Base-by-base conservation (phyloP, 2,888 invertebrate species). In the Cheilosia variabilis region DNA sequence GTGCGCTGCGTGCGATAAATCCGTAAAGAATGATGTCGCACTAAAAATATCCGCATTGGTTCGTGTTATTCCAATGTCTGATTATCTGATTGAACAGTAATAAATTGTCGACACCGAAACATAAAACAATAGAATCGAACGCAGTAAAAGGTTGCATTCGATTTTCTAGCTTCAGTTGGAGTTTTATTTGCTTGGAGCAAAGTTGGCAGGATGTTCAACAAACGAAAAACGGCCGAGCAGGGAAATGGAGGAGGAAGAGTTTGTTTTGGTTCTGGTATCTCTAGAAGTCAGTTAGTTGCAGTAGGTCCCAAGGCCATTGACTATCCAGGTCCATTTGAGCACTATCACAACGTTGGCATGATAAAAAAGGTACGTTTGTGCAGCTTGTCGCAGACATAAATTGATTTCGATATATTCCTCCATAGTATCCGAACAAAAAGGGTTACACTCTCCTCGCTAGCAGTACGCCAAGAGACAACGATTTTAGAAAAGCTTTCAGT, bases 381-480 rank as follows among this genome's bases (percentile, higher is more conserved):
- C 4, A 13, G 13, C 13, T 37, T 13, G 34, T 4, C n/a, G 4
- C 24, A 9, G 5, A 9, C 4, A 4, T 19, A 4, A 50, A 37
- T 66, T 24, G 45, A n/a, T 31, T 52, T 37, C 15, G 15, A 3
- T 22, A 3, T 22, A 17, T 15, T 19, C 6, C 0, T 15, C n/a
- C 22, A 22, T 57, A 92, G 92, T 90, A 88, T 76, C 89, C 91
- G 2, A 90, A 91, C 0, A 89, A 89, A 60, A 81, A 87, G 9
- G 92, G 92, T 1, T 91, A 90, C 68, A 90, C 90, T 0, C 89
- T 90, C 0, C 87, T 92, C 34, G 91, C 89, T 19, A 90, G 89
- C 65, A 90, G 90, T 68, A 81, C 88, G 55, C 80, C 89, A 4
- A 90, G 92, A 1, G 88, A 87, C 4, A 57, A 88, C 2, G 71